phyloP scores from a whole-genome alignment of 2,888 invertebrate species.

The Priocnemis perturbator region DNA sequence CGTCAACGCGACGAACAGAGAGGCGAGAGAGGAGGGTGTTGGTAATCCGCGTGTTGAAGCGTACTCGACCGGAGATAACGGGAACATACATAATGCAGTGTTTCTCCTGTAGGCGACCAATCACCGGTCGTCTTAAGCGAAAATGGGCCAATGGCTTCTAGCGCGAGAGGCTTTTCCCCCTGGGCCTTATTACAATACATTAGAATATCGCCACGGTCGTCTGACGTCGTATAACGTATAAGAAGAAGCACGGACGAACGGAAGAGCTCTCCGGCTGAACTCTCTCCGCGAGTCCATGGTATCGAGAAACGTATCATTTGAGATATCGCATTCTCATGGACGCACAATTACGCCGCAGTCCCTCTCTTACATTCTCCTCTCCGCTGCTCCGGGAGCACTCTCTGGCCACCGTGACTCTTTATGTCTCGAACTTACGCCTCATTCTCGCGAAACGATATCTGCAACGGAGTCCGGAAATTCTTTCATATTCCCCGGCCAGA shows the following conservation, averaged over 20 bases:
- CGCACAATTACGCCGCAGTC: too few relatives aligned
- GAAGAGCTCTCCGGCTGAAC: conserved; percentile 31
- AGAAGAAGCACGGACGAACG: conserved; percentile 28
- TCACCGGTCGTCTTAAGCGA: conserved; percentile 57
- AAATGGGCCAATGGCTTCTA: conserved; percentile 61
- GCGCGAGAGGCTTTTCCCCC: conserved; percentile 40
- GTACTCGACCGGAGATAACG: conserved; percentile 60
- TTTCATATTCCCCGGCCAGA: too few relatives aligned
- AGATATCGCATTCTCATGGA: too few relatives aligned
- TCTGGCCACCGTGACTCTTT: too few relatives aligned
- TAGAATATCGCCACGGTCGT: conserved; percentile 57
- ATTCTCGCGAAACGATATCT: too few relatives aligned
- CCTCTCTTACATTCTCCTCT: too few relatives aligned
- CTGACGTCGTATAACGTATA: conserved; percentile 33
- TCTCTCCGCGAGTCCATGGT: conserved; percentile 26
- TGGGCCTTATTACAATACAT: conserved; percentile 62
- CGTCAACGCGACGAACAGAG: conserved; percentile 13
- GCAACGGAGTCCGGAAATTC: too few relatives aligned
- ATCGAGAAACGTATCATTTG: background rate
- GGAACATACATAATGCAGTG: conserved; percentile 68
- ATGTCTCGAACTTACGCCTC: too few relatives aligned
- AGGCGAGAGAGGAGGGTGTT: conserved; percentile 27
- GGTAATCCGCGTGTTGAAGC: conserved; percentile 64
- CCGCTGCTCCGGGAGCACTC: too few relatives aligned
- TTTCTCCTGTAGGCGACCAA: conserved; percentile 62